phyloP scores from a whole-genome alignment of 2,797 vertebrate species.

The Pygocentrus nattereri region DNA sequence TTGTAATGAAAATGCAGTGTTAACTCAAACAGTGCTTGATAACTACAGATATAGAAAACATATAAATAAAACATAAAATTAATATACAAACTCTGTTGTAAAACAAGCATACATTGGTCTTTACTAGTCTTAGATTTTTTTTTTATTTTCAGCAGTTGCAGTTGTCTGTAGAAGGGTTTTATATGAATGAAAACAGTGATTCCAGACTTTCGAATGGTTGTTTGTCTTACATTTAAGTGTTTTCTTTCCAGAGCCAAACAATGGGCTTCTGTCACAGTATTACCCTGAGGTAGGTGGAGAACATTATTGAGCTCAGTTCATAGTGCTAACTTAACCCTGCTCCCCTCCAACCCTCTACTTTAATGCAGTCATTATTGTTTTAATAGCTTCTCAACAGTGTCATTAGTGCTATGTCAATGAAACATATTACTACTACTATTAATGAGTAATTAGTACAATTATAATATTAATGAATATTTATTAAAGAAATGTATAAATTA shows the following conservation, averaged over 20 bases:
- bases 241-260: conserved; percentile 39
- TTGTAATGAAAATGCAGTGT: too few species aligned
- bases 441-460: background rate
- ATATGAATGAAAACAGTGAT: background rate
- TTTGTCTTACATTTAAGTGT: background rate
- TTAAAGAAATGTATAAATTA: background rate
- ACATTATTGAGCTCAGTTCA: background rate
- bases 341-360: background rate
- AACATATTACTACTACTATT: background rate
- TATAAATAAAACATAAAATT: too few species aligned
- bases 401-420: background rate
- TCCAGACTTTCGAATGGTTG: background rate
- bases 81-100: too few species aligned
- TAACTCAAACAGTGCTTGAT: too few species aligned
- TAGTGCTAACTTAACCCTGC: background rate
- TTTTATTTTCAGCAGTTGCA: too few species aligned
- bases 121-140: too few species aligned
- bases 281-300: background rate
- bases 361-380: background rate
- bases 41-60: too few species aligned
- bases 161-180: background rate
- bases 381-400: background rate
- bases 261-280: conserved; percentile 13
- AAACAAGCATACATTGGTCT: too few species aligned
- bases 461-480: background rate